Evolutionary conservation across 2,797 vertebrate genomes (phyloP).

Genomic region (Premnoplex brunnescens): DNA sequence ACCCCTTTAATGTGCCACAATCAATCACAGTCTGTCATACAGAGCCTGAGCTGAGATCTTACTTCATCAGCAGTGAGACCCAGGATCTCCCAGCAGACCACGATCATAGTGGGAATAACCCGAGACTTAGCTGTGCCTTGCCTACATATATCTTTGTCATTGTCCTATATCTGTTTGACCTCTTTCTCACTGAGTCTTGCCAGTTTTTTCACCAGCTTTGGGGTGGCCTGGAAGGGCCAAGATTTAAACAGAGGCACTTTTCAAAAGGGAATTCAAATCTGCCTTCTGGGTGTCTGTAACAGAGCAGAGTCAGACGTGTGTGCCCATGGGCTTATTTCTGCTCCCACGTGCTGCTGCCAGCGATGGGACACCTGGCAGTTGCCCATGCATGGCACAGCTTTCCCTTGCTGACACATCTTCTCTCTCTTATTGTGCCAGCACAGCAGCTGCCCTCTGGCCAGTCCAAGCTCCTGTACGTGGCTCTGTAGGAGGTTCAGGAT

Average conservation of each 20-base stretch:
- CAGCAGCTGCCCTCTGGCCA: background rate
- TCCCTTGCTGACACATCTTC: background rate
- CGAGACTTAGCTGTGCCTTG: background rate
- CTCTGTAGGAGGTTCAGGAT: background rate
- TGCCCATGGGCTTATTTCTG: background rate
- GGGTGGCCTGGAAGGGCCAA: background rate
- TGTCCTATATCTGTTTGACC: background rate
- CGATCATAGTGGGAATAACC: background rate
- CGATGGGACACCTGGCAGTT: background rate
- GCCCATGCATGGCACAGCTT: rapidly evolving
- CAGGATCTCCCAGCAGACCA: background rate
- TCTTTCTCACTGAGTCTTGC: background rate
- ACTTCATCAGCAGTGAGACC: background rate
- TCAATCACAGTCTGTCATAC: background rate
- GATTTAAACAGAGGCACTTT: background rate
- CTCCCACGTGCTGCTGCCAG: background rate
- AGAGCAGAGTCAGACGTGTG: background rate
- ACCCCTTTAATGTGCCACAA: background rate
- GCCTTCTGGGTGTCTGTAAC: background rate
- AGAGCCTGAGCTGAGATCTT: slow-evolving; percentile 36
- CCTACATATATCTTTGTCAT: background rate
- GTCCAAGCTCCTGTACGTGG: background rate
- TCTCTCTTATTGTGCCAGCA: background rate
- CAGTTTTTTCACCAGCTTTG: background rate
- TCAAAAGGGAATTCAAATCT: background rate